These are phyloP conservation scores for Manduca sexta DNA, from an alignment of 1,140 invertebrate species.

Conservation along the genomic window DNA sequence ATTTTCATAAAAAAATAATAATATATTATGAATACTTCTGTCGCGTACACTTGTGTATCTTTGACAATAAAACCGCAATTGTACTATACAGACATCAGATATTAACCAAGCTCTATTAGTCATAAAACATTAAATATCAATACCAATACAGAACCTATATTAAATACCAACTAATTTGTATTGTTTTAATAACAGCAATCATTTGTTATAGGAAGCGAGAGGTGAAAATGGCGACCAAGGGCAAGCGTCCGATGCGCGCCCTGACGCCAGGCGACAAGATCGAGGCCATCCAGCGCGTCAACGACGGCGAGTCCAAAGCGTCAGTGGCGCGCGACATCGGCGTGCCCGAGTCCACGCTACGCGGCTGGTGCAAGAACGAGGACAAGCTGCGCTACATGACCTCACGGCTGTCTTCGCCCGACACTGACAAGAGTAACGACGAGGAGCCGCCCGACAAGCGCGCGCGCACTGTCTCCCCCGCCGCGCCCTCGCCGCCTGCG, in stretches of 20 bases:
- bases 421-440: slow-evolving; percentile 74
- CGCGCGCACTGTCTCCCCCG: slow-evolving; percentile 62
- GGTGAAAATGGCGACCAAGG: slow-evolving; percentile 69
- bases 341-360: slow-evolving; percentile 86
- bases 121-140: too few relatives aligned
- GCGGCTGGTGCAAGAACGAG: slow-evolving; percentile 90
- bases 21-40: too few relatives aligned
- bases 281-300: slow-evolving; percentile 84
- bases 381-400: slow-evolving; percentile 83
- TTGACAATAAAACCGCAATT: too few relatives aligned
- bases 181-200: too few relatives aligned
- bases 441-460: slow-evolving; percentile 73
- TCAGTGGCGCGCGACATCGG: slow-evolving; percentile 87
- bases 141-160: too few relatives aligned
- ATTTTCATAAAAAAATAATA: too few relatives aligned
- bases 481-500: slow-evolving; percentile 39
- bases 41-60: too few relatives aligned
- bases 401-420: slow-evolving; percentile 77
- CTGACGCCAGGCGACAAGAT: slow-evolving; percentile 84
- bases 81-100: too few relatives aligned
- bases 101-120: too few relatives aligned
- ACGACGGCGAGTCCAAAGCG: slow-evolving; percentile 87
- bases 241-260: slow-evolving; percentile 81
- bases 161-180: too few relatives aligned
- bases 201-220: slow-evolving; percentile 56